Conservation (phyloP, 2,888 invertebrate species). For the Clunio marinus region DNA sequence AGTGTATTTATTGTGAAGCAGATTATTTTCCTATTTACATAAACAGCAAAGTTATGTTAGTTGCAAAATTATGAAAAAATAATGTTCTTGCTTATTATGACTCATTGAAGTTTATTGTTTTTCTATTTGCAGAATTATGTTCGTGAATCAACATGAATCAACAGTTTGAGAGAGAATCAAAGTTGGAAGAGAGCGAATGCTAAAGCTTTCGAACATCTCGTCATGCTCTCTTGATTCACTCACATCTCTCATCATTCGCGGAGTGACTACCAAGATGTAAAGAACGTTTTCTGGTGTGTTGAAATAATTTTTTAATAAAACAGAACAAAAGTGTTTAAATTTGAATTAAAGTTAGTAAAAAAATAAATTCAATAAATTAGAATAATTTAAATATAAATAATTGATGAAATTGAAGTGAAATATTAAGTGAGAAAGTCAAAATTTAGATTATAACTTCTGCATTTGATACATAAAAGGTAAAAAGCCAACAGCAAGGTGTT, state of each 20-base stretch:
- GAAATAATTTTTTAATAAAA: conserved; percentile 11
- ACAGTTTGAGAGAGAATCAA: not conserved
- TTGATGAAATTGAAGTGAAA: not conserved
- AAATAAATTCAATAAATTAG: not conserved
- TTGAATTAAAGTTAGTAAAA: not conserved
- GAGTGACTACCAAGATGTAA: not conserved
- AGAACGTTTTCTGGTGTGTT: conserved; percentile 24
- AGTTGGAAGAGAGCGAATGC: not conserved
- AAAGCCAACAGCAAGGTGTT: conserved; percentile 22
- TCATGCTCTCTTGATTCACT: not conserved
- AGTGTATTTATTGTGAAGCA: too few relatives aligned
- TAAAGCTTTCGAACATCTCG: conserved; percentile 12
- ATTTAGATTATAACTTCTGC: not conserved
- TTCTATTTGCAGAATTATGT: conserved; percentile 15
- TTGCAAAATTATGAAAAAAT: not conserved
- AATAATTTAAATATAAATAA: not conserved
- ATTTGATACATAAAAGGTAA: not conserved
- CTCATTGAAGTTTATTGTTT: conserved; percentile 38
- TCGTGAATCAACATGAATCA: conserved; percentile 1
- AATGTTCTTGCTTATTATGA: conserved; percentile 25
- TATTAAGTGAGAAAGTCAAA: not conserved
- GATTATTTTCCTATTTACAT: not conserved
- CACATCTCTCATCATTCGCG: conserved; percentile 18
- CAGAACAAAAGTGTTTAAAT: not conserved
- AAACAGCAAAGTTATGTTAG: not conserved